phyloP scores from a whole-genome alignment of 2,888 invertebrate species.

The Syrista parreyssii region DNA sequence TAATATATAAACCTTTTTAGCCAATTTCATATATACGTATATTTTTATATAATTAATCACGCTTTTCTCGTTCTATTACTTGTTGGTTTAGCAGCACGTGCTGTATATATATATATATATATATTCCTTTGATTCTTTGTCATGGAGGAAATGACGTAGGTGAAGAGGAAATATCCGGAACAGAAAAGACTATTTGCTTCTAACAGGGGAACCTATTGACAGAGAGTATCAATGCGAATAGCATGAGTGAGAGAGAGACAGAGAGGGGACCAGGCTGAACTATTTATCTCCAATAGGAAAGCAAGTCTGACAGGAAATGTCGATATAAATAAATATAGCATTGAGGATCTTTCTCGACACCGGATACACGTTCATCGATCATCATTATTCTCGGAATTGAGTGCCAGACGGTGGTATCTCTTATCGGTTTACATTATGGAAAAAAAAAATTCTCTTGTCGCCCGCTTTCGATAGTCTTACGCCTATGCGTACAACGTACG shows the following conservation, averaged over 20 bases:
- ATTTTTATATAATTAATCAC: too few relatives aligned
- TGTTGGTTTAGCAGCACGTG: background rate
- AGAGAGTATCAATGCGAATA: background rate
- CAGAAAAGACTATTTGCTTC: background rate
- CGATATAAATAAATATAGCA: background rate
- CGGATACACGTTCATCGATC: background rate
- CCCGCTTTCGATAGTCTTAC: too few relatives aligned
- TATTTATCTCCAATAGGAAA: background rate
- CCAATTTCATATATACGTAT: too few relatives aligned
- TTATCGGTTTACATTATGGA: background rate
- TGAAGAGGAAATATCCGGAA: background rate
- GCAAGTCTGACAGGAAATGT: background rate
- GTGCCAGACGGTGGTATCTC: background rate
- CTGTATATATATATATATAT: background rate
- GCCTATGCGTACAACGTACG: too few relatives aligned
- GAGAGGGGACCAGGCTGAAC: conserved; percentile 16
- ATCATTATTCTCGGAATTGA: background rate
- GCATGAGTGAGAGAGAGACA: background rate
- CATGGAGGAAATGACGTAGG: background rate
- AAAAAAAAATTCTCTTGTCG: background rate
- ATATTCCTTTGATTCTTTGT: background rate
- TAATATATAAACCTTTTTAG: background rate
- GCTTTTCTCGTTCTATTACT: background rate
- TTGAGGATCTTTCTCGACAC: background rate
- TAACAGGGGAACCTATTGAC: background rate